Percentiles rank a stretch among this genome's conserved stretches.
Evolutionary conservation across 2,888 invertebrate genomes (phyloP).

Genomic region (Eristalinus aeneus): DNA sequence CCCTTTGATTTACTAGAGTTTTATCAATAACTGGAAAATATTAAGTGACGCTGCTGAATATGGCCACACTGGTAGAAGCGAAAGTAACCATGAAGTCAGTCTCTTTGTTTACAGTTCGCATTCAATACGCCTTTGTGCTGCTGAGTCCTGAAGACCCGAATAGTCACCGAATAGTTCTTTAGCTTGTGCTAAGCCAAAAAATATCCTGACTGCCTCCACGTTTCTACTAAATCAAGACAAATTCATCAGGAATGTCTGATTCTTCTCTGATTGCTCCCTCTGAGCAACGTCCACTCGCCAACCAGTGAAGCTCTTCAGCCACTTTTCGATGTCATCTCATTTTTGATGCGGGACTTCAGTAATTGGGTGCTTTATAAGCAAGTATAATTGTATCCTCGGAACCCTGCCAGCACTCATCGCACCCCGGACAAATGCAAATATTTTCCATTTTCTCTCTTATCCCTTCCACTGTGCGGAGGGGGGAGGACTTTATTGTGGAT

Average conservation of each 20-base stretch:
- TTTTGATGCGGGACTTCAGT: slow-evolving; percentile 41
- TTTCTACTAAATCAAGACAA: not conserved
- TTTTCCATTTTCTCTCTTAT: slow-evolving; percentile 20
- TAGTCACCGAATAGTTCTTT: too few relatives aligned
- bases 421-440: slow-evolving; percentile 50
- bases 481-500: slow-evolving; percentile 38
- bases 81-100: not conserved
- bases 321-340: slow-evolving; percentile 18
- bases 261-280: slow-evolving; percentile 8
- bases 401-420: slow-evolving; percentile 50
- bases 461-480: slow-evolving; percentile 28
- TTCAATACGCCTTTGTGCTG: too few relatives aligned
- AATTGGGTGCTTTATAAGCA: slow-evolving; percentile 69
- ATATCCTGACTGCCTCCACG: not conserved
- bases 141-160: too few relatives aligned
- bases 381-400: slow-evolving; percentile 62
- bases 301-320: not conserved
- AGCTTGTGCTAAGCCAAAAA: too few relatives aligned
- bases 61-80: not conserved
- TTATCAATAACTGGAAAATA: slow-evolving; percentile 17
- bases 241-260: not conserved
- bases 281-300: not conserved
- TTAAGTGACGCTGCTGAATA: slow-evolving; percentile 8
- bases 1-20: slow-evolving; percentile 20
- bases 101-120: not conserved